Evolutionary conservation across 2,113 vertebrate species (phyloP).

Genomic region (Excalfactoria chinensis): DNA sequence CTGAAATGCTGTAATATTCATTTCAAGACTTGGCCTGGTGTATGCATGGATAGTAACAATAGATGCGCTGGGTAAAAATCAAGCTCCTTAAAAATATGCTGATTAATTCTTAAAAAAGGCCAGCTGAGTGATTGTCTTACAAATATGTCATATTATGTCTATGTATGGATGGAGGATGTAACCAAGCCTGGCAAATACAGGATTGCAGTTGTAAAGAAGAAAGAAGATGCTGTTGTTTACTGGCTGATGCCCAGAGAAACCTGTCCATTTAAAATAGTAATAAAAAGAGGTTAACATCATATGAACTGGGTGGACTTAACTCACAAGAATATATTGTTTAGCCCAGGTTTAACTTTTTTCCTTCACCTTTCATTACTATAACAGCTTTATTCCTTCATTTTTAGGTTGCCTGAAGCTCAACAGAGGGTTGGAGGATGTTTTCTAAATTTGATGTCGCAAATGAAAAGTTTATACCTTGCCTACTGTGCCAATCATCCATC

Average conservation of each 20-base stretch:
- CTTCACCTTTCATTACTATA: background rate
- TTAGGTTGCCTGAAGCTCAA: conserved; percentile 92
- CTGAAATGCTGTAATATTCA: background rate
- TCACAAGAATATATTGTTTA: background rate
- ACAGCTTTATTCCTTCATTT: background rate
- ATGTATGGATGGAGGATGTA: background rate
- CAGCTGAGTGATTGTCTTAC: background rate
- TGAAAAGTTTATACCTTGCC: conserved; percentile 89
- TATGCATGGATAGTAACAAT: background rate
- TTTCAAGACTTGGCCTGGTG: background rate
- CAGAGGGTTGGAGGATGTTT: conserved; percentile 96
- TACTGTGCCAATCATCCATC: conserved; percentile 98
- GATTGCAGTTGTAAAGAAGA: background rate
- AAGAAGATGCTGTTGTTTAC: background rate
- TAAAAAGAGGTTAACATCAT: background rate
- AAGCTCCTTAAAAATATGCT: background rate
- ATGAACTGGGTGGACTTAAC: background rate
- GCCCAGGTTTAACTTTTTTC: background rate
- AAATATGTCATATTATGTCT: background rate
- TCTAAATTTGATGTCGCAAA: conserved; percentile 93
- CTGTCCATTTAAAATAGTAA: background rate
- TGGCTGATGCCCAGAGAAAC: background rate
- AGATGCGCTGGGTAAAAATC: background rate
- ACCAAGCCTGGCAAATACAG: background rate
- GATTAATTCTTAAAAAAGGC: background rate